Evolutionary conservation across 30 jellyfish, hydroid and myxozoan species (phyloP).

Genomic region (Mastigias papua): DNA sequence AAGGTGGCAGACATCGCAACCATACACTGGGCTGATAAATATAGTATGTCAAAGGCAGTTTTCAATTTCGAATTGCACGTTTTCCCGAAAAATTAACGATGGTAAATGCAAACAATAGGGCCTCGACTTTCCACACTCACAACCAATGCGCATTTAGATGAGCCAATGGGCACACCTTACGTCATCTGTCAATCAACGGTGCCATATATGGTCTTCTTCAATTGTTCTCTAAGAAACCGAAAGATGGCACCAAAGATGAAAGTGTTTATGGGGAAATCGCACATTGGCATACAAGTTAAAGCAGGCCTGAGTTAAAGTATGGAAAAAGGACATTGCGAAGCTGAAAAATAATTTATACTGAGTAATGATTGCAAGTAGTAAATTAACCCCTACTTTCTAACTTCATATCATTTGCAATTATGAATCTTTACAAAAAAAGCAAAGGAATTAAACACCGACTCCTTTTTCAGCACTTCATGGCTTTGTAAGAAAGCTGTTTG

Average conservation of each 20-base stretch:
- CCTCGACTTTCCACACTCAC: conserved; percentile 48
- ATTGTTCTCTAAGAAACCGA: conserved; percentile 35
- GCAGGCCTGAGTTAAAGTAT: too few species aligned
- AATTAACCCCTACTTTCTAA: too few species aligned
- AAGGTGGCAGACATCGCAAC: conserved; percentile 90
- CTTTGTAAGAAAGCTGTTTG: too few species aligned
- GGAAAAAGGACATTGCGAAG: too few species aligned
- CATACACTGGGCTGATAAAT: conserved; percentile 42
- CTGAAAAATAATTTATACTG: too few species aligned
- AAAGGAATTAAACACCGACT: too few species aligned
- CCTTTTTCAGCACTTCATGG: too few species aligned
- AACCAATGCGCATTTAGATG: conserved; percentile 51
- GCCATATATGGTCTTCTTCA: conserved; percentile 48
- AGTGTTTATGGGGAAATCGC: neutral
- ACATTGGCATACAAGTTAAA: neutral
- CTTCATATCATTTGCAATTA: too few species aligned
- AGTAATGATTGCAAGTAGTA: too few species aligned
- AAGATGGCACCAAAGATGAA: conserved; percentile 28
- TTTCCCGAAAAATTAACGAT: conserved; percentile 20
- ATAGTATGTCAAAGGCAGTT: neutral
- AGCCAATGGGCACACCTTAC: conserved; percentile 80
- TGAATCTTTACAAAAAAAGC: too few species aligned
- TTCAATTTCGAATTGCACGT: neutral
- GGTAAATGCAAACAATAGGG: conserved; percentile 51
- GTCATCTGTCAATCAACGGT: conserved; percentile 75